Conservation (phyloP, 2,113 vertebrate genomes). For the Sus scrofa region T2T-Sscrofa CM000812.6:261112001-261112500, state of each 20-base stretch:
- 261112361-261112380: constrained; percentile 48
- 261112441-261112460: constrained; percentile 74
- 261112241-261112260: constrained; percentile 34
- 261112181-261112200: background rate
- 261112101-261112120: constrained; percentile 43
- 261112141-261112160: background rate
- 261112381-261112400: constrained; percentile 54
- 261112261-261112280: background rate
- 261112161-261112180: constrained; percentile 12
- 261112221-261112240: background rate
- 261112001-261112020: constrained; percentile 25
- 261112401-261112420: constrained; percentile 58
- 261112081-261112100: constrained; percentile 25
- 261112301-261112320: constrained; percentile 23
- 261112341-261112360: constrained; percentile 39
- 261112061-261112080: constrained; percentile 18
- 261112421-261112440: constrained; percentile 62
- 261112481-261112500: constrained; percentile 74
- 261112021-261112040: constrained; percentile 54
- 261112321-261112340: background rate
- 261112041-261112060: constrained; percentile 37
- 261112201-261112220: background rate
- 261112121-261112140: background rate
- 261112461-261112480: constrained; percentile 63
- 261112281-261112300: constrained; percentile 9